Base-by-base conservation (phyloP, 1,140 invertebrate species). In the Drosophila setifemur region DNA sequence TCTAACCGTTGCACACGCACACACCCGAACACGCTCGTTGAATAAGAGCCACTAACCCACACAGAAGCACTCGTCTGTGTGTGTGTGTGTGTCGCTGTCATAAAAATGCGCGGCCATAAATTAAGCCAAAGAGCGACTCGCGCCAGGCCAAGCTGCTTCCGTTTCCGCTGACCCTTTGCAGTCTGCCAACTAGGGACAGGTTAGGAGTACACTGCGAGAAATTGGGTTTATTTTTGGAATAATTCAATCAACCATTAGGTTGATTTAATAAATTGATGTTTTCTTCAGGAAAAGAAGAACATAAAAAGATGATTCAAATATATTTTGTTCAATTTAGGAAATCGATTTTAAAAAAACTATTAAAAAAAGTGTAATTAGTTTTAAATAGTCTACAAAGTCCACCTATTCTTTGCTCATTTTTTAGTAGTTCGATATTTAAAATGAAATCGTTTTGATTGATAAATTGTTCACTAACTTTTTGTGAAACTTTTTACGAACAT, bases 71-170 rank as follows among this genome's bases (percentile, higher is more conserved):
- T 81, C 52, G 58, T 53, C 70, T 57, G 11, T 63, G 50, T 71
- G 60, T 69, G 33, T 39, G 52, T 60, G 44, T 58, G 66, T 57
- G 58, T 68, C 57, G 57, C 81, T 86, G 81, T 85, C 81, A 85
- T 85, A 85, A 85, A 85, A 85, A 85, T 85, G 74, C 79, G 79
- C 79, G 81, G 67, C 66, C 71, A 85, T 85, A 85, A 85, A 85
- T 85, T 85, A 85, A 85, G 66, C 31, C 76, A 75, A 71, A 85
- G 74, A 67, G 78, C 74, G 79, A 71, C 64, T 83, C 55, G 37
- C 64, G 25, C 40, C 52, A 60, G 52, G 31, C 45, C 31, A 39
- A 28, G 71, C 68, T 40, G 43, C 66, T 75, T 66, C 66, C 81
- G 60, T 48, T 75, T 85, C 81, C 79, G 79, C 39, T 83, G 72